phyloP scores from a whole-genome alignment of 2,113 vertebrate species.

The Seriola dumerili region DNA sequence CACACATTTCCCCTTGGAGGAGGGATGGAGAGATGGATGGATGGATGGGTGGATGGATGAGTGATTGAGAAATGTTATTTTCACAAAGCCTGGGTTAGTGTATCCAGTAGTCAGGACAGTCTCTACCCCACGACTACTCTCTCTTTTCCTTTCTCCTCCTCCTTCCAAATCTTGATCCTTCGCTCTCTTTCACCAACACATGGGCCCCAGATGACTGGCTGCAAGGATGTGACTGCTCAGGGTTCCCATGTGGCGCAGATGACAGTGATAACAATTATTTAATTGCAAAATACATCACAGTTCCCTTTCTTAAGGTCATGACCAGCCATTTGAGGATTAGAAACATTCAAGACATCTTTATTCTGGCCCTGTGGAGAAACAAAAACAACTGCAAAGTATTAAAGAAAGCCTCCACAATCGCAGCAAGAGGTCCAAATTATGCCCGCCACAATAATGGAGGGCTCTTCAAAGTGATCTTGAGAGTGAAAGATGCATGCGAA shows the following conservation, averaged over 20 bases:
- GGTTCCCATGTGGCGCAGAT: slow-evolving; percentile 46
- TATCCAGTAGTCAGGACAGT: slow-evolving; percentile 64
- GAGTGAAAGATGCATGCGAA: slow-evolving; percentile 6
- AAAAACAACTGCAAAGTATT: slow-evolving; percentile 39
- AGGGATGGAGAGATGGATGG: slow-evolving; percentile 31
- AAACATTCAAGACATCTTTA: slow-evolving; percentile 29
- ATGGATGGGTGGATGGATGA: slow-evolving; percentile 38
- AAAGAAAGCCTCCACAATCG: neutral
- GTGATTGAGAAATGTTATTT: slow-evolving; percentile 63
- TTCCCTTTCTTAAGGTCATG: slow-evolving; percentile 22
- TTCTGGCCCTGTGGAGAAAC: slow-evolving; percentile 17
- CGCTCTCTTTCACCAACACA: slow-evolving; percentile 49
- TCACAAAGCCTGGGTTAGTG: slow-evolving; percentile 63
- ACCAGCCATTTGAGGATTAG: slow-evolving; percentile 35
- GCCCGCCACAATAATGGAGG: neutral
- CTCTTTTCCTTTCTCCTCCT: neutral
- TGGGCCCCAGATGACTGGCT: slow-evolving; percentile 70
- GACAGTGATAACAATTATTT: slow-evolving; percentile 47
- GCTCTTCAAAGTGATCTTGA: neutral
- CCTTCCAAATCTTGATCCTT: slow-evolving; percentile 30
- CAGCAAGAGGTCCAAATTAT: slow-evolving; percentile 11
- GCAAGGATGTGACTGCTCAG: slow-evolving; percentile 17
- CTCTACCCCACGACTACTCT: neutral
- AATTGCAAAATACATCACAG: slow-evolving; percentile 43
- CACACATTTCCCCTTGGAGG: slow-evolving; percentile 61